Conservation (phyloP, 92 coral and sea anemone species). For the Heliopora coerulea region DNA sequence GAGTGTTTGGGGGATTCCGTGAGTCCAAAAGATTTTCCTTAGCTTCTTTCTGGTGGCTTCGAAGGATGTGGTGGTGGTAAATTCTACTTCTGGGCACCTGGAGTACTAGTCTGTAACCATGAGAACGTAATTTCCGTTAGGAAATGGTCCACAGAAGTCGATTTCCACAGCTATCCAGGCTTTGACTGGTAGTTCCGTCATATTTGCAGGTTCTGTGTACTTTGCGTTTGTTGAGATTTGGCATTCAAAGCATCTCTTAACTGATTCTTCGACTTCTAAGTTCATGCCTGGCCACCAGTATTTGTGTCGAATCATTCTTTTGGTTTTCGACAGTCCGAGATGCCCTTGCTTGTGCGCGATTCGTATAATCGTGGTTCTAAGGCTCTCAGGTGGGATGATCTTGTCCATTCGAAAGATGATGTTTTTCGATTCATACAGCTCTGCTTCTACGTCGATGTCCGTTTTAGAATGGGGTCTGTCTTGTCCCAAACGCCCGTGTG, state of each 20-base stretch:
- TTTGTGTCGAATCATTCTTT: conserved; percentile 25
- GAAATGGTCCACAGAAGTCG: conserved; percentile 50
- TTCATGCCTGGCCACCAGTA: conserved; percentile 18
- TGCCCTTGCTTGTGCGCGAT: conserved; percentile 25
- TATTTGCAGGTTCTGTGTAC: conserved; percentile 58
- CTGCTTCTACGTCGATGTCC: conserved; percentile 47
- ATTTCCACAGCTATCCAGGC: conserved; percentile 52
- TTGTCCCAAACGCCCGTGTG: conserved; percentile 44
- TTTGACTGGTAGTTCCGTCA: conserved; percentile 52
- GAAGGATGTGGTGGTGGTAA: conserved; percentile 37
- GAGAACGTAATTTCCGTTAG: conserved; percentile 33
- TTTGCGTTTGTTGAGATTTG: conserved; percentile 28
- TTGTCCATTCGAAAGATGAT: conserved; percentile 40
- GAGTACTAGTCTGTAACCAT: conserved; percentile 57
- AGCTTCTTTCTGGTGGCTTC: conserved; percentile 44
- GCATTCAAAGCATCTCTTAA: neutral
- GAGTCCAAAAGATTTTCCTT: conserved; percentile 49
- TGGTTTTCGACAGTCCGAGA: conserved; percentile 23
- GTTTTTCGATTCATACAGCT: conserved; percentile 44
- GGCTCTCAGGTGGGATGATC: conserved; percentile 32
- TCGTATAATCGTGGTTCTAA: conserved; percentile 7
- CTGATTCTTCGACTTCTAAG: neutral
- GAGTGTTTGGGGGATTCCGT: conserved; percentile 45
- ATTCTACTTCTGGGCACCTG: conserved; percentile 44
- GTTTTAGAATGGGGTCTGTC: conserved; percentile 33